Evolutionary conservation across 2,113 vertebrate genomes (phyloP), one percentile per base, ranked within the genome.

Genomic region (Ammodytes dubius): DNA sequence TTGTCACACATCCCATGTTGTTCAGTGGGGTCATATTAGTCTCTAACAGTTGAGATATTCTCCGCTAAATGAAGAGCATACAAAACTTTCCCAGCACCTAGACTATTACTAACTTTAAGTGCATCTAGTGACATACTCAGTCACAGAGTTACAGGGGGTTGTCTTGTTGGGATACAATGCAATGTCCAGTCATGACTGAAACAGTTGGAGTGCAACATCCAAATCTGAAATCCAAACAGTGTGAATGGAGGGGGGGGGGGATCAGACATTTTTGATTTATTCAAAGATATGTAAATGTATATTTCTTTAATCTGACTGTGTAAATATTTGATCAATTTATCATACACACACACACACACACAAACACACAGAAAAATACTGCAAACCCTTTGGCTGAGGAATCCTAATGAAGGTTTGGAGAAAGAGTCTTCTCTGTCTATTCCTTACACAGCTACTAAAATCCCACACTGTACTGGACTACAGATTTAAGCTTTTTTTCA

Each of bases 301-400:
- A 88, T 90, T 89, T 89, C 77, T 90, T 88, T 88, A 88, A 88
- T 91, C 82, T 76, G 77, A 71, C 65, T 78, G 79, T 66, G 92
- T 92, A 87, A 93, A 94, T 91, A 91, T 92, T 92, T 88, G 83
- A 85, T 90, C 83, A 87, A 79, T 87, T 67, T 87, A 90, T 50
- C 57, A 70, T 46, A 70, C 40, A 49, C 47, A 59, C 14, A 87
- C 66, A 60, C 74, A 83, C 2, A 87, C 82, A 75, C 74, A 19
- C 42, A 57, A n/a, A 86, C 72, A 80, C 60, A 61, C 49, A 63
- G 7, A 85, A 17, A 67, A 57, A 87, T 58, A 57, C 81, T 70
- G 82, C 75, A 56, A 86, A 92, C 70, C 89, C 89, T 77, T 89
- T 85, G 88, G 92, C 90, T 87, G 82, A 74, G 65, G 71, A 87